Base-by-base conservation (phyloP, 2,888 invertebrate species). In the Alsophila aescularia region DNA sequence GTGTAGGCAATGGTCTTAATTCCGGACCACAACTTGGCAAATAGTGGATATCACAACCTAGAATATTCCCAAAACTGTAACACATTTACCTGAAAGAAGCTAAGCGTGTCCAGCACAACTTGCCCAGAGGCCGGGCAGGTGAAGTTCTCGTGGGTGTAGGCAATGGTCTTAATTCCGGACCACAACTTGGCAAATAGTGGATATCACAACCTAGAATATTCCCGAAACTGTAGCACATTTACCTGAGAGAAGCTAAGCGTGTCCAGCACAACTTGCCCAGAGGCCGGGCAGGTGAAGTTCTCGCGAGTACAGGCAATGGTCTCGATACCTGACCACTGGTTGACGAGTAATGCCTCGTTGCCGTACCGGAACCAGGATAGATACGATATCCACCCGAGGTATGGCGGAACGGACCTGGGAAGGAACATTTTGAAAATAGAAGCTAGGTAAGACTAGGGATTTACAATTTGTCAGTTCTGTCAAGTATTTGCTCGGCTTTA, bases 361-460 rank as follows among this genome's bases (percentile, higher is more conserved):
- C 97, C 97, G 82, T 97, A 98, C 51, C 96, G 94, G 87, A 98
- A 98, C 98, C 98, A 98, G 0, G 98, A 98, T 10, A 98, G 83
- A 81, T 97, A 96, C 0, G 96, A 96, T 60, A 97, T 89, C 97
- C 97, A 98, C 65, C 95, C 93, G 53, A 98, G 94, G 77, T 97
- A 98, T 0, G 93, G 85, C 0, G 98, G 98, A 15, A 97, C 95
- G 0, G 97, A 97, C 0, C 96, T 96, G 73, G 15, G 6, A 1
- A n/a, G n/a, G n/a, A n/a, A n/a, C n/a, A n/a, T n/a, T n/a, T n/a
- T n/a, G n/a, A n/a, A n/a, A 37, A 37, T 18, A 18, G 10, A n/a
- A 29, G 29, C 27, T n/a, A n/a, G n/a, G n/a, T n/a, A n/a, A n/a
- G n/a, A n/a, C n/a, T n/a, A n/a, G n/a, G n/a, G n/a, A n/a, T n/a